A percentile compares a stretch with the other conserved stretches of the same genome.
These are phyloP conservation scores for Mythimna lalbum DNA, from an alignment of 2,888 invertebrate genomes.

Conservation along the genomic window DNA sequence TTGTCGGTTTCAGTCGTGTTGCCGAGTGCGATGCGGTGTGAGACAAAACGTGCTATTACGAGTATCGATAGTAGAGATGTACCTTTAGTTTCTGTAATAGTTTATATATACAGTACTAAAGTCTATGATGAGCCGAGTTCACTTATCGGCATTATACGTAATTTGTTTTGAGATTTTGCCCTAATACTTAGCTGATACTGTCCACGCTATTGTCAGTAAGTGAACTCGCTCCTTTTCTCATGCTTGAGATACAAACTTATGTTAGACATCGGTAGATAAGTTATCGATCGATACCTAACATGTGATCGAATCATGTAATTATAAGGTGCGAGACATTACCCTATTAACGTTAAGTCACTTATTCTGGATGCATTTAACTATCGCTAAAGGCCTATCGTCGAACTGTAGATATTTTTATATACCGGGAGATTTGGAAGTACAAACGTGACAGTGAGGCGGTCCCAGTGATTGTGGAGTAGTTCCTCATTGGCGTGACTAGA, in stretches of 20 bases:
- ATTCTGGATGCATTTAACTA: conserved; percentile 82
- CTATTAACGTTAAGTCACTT: conserved; percentile 61
- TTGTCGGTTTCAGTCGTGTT: conserved; percentile 43
- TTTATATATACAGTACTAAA: conserved; percentile 64
- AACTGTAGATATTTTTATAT: conserved; percentile 79
- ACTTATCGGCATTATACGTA: conserved; percentile 46
- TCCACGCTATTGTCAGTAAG: conserved; percentile 38
- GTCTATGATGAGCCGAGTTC: conserved; percentile 42
- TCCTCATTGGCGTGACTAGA: conserved; percentile 61
- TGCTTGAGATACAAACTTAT: conserved; percentile 40
- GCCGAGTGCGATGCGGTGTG: conserved; percentile 47
- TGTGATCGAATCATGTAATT: conserved; percentile 56
- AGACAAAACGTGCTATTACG: conserved; percentile 60
- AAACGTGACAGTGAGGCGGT: conserved; percentile 67
- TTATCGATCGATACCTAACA: conserved; percentile 57
- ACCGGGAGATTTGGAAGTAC: conserved; percentile 73
- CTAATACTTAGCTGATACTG: conserved; percentile 44
- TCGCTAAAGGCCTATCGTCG: conserved; percentile 81
- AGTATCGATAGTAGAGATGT: conserved; percentile 55
- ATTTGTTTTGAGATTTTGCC: conserved; percentile 45
- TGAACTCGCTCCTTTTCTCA: conserved; percentile 45
- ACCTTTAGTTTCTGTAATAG: conserved; percentile 62
- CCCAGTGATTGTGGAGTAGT: conserved; percentile 56
- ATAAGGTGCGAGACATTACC: conserved; percentile 59
- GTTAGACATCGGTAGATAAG: conserved; percentile 52